Conservation (phyloP, 1,140 invertebrate species). For the Trichogramma pretiosum region DNA sequence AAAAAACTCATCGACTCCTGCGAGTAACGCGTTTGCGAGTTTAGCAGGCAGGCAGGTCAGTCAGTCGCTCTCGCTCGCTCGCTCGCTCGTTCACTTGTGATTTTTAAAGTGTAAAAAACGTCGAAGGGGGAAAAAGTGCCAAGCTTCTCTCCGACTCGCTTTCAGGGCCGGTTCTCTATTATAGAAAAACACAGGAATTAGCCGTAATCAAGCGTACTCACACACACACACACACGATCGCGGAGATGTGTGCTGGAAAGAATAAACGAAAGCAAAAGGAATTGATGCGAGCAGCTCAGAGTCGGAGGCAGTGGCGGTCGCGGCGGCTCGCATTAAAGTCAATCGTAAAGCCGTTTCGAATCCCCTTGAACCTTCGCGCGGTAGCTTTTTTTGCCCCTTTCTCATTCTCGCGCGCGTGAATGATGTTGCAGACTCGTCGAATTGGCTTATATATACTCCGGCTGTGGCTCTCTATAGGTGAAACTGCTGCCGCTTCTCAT, state of each 20-base stretch:
- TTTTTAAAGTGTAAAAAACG: neutral
- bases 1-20: too few relatives aligned
- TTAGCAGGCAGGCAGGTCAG: neutral
- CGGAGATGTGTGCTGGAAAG: too few relatives aligned
- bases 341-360: conserved; percentile 19
- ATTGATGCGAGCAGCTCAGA: neutral
- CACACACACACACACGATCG: too few relatives aligned
- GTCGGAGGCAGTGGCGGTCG: neutral
- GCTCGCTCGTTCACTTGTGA: neutral
- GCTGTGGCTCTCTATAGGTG: too few relatives aligned
- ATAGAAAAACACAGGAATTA: conserved; percentile 14
- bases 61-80: neutral
- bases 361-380: conserved; percentile 25
- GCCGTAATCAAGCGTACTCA: conserved; percentile 6
- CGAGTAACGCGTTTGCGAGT: neutral
- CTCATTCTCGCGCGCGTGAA: conserved; percentile 9
- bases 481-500: too few relatives aligned
- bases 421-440: too few relatives aligned
- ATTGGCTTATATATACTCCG: too few relatives aligned
- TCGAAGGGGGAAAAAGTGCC: neutral
- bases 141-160: too few relatives aligned
- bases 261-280: conserved; percentile 8
- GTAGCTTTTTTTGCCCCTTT: conserved; percentile 11
- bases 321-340: conserved; percentile 8
- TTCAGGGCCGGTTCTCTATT: neutral